Base-by-base conservation (phyloP, 2,888 invertebrate species). In the Luffia ferchaultella region DNA sequence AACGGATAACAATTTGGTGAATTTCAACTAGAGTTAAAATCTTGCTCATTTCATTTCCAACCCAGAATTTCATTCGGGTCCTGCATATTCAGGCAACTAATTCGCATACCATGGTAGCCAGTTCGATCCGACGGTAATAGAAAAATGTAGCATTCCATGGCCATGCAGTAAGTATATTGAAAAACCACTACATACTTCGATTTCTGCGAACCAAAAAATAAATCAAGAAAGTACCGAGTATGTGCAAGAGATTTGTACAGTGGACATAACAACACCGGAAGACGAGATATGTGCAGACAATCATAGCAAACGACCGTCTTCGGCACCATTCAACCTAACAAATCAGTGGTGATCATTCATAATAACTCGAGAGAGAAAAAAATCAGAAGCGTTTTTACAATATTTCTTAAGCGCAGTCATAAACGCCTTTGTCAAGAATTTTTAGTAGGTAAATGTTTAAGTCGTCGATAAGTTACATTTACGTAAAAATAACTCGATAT, bases 211-310 rank as follows among this genome's bases (percentile, higher is more conserved):
- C 71, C 61, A 72, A 70, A 58, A 71, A 64, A 66, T 30, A 12
- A 30, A 30, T 61, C 54, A 62, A 68, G 64, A 72, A 63, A 68
- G 62, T 67, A 64, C 70, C 70, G 67, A 67, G 73, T 67, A 60
- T 64, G 80, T 80, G 80, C 79, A 74, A 60, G 62, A 62, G 67
- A 64, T 71, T 71, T 75, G 64, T 73, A 80, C 77, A 76, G 77
- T 79, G 78, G 67, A 67, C 63, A 67, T 58, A 60, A 62, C 63
- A 61, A 67, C 62, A 64, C 63, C 60, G 63, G 59, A 60, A 64
- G 65, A 64, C 61, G 49, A 53, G 19, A 55, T 57, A 58, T 56
- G 60, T 62, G 63, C 63, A 62, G 55, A 30, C 30, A 30, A 30
- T 12, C 30, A 12, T 3, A 12, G 30, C 30, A 12, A 30, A 3